Evolutionary conservation across 2,888 invertebrate species (phyloP).

Genomic region (Latrodectus hesperus): DNA sequence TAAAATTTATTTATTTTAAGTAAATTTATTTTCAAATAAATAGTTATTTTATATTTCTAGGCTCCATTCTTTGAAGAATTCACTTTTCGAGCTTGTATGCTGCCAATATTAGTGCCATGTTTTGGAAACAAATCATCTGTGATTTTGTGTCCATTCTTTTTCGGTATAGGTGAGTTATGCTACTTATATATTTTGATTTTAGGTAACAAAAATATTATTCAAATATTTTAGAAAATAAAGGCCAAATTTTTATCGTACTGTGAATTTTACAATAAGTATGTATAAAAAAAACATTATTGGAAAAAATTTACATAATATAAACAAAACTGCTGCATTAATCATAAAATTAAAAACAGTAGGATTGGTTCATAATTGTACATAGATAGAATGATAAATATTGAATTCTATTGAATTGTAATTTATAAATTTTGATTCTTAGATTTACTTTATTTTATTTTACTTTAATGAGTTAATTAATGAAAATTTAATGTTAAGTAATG

Average conservation of each 20-base stretch:
- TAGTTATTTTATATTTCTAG: constrained; percentile 20
- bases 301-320: too few relatives aligned
- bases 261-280: too few relatives aligned
- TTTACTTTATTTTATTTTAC: not conserved
- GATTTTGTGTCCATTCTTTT: constrained; percentile 90
- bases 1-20: too few relatives aligned
- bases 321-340: too few relatives aligned
- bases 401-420: not conserved
- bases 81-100: constrained; percentile 95
- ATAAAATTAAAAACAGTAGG: too few relatives aligned
- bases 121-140: constrained; percentile 84
- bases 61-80: constrained; percentile 97
- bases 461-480: not conserved
- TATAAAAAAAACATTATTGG: too few relatives aligned
- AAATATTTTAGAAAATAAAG: too few relatives aligned
- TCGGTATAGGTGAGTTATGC: constrained; percentile 84
- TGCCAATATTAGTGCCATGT: constrained; percentile 90
- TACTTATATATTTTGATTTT: not conserved
- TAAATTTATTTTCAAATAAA: too few relatives aligned
- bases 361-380: too few relatives aligned
- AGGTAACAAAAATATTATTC: too few relatives aligned
- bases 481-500: not conserved
- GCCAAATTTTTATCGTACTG: too few relatives aligned
- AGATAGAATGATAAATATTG: too few relatives aligned
- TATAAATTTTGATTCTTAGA: not conserved